Evolutionary conservation across 2,113 vertebrate genomes (phyloP), one percentile per base, ranked within the genome.

Genomic region (Artemisiospiza belli): DNA sequence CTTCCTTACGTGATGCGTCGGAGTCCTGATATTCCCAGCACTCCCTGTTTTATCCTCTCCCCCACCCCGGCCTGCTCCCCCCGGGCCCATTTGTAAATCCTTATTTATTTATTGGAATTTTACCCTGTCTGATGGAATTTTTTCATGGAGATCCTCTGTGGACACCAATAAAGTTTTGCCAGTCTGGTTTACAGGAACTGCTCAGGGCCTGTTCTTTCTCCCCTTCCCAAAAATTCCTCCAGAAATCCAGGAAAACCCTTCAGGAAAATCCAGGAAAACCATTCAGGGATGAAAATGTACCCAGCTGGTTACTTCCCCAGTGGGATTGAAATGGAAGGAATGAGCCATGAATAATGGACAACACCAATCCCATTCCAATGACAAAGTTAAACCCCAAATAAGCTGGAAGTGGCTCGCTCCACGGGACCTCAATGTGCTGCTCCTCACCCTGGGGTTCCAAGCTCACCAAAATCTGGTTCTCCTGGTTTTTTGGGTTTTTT

Each of bases 31-130:
- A 76, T 69, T 83, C 47, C 21, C 1, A 10, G 9, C 62, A 22
- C 68, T 52, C 74, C 4, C 67, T 67, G 46, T 94, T 94, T 95
- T 90, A 46, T 96, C 90, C 88, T 77, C 63, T 77, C 33, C 28
- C 10, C 10, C 5, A 18, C 24, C 35, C 58, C 6, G 5, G 35
- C 35, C 58, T 14, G 58, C 79, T 58, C 64, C 73, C 87, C 30
- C 80, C 72, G 12, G 7, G 61, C 73, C 78, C 37, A 3, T 92
- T 91, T 97, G 96, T 97, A 98, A 95, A 97, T 98, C 96, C 59
- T 96, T 98, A 98, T 97, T 98, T 98, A 98, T 97, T 98, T 98
- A 87, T 98, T 97, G 97, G 94, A 96, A 95, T 95, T 95, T 87
- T 97, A 96, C 64, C 80, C 87, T 49, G 16, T 1, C 72, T 44